These are phyloP conservation scores for Erpetoichthys calabaricus DNA, from an alignment of 2,797 vertebrate genomes.

Conservation along the genomic window DNA sequence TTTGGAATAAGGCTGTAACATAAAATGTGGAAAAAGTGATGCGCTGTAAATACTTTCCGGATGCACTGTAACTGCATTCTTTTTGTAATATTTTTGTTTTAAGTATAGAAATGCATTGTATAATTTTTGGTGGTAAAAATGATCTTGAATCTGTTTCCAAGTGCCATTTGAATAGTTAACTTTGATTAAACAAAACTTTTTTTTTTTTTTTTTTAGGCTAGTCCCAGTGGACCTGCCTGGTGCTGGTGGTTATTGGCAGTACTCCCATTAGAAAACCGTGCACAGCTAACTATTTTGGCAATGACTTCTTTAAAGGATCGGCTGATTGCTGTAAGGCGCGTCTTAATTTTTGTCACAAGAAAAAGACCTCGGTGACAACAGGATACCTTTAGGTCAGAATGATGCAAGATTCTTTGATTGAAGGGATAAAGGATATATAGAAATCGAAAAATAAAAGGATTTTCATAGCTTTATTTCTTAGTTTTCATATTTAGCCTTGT, in stretches of 20 bases:
- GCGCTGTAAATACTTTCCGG: too few species aligned
- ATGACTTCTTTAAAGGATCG: constrained; percentile 78
- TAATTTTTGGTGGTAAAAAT: not conserved
- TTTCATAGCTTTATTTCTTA: constrained; percentile 2
- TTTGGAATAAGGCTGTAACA: too few species aligned
- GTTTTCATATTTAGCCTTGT: constrained; percentile 12
- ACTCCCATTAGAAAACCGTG: constrained; percentile 69
- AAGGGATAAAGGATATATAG: too few species aligned
- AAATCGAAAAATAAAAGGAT: constrained; percentile 23
- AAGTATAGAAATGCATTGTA: not conserved
- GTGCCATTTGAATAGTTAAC: not conserved
- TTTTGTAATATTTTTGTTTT: not conserved
- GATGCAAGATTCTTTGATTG: too few species aligned
- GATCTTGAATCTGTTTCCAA: not conserved
- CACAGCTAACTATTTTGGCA: constrained; percentile 76
- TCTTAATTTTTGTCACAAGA: constrained; percentile 74
- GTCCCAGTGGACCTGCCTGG: constrained; percentile 75
- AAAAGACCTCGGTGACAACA: constrained; percentile 64
- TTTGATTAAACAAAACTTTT: too few species aligned
- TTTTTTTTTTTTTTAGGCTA: constrained; percentile 42
- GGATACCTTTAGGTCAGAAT: constrained; percentile 5
- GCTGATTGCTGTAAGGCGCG: constrained; percentile 67
- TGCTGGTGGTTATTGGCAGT: constrained; percentile 86
- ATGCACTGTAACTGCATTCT: too few species aligned
- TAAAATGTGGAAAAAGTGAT: too few species aligned